phyloP scores from a whole-genome alignment of 2,113 vertebrate species.

The Lanius collurio region DNA sequence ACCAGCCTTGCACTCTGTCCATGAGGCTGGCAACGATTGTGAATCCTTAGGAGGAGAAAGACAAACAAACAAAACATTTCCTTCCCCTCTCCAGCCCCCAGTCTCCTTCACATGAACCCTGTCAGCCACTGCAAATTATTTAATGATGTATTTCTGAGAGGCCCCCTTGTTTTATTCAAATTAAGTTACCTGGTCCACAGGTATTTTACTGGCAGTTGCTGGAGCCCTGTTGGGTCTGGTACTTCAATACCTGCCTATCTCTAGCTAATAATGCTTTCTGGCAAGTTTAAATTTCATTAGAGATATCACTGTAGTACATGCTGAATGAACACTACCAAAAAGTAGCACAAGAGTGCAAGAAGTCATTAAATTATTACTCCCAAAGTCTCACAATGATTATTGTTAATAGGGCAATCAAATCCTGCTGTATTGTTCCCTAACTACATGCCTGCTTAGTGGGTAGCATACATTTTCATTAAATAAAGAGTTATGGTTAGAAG shows the following conservation, averaged over 20 bases:
- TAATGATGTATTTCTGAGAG: neutral
- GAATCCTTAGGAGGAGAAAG: neutral
- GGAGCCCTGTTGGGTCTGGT: neutral
- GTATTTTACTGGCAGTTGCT: neutral
- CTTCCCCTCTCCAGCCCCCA: fast-evolving
- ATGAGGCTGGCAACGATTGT: neutral
- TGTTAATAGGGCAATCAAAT: constrained; percentile 74
- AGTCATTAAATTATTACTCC: constrained; percentile 74
- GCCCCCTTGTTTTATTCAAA: neutral
- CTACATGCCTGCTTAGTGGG: constrained; percentile 64
- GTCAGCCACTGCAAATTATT: neutral
- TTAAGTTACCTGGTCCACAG: neutral
- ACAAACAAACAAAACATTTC: neutral
- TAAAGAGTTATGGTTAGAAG: constrained; percentile 70
- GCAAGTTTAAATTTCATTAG: constrained; percentile 53
- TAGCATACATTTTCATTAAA: constrained; percentile 74
- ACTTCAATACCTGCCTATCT: constrained; percentile 25
- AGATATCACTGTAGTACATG: constrained; percentile 33
- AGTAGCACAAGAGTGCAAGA: constrained; percentile 66
- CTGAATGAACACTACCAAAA: constrained; percentile 65
- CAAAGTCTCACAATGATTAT: constrained; percentile 69
- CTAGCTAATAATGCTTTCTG: constrained; percentile 20
- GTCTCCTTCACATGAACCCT: neutral
- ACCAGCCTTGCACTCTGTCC: neutral
- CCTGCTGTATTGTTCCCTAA: constrained; percentile 68